Percentiles rank a stretch among this genome's conserved stretches.
phyloP scores from a whole-genome alignment of 2,113 vertebrate species.

The Eublepharis macularius region DNA sequence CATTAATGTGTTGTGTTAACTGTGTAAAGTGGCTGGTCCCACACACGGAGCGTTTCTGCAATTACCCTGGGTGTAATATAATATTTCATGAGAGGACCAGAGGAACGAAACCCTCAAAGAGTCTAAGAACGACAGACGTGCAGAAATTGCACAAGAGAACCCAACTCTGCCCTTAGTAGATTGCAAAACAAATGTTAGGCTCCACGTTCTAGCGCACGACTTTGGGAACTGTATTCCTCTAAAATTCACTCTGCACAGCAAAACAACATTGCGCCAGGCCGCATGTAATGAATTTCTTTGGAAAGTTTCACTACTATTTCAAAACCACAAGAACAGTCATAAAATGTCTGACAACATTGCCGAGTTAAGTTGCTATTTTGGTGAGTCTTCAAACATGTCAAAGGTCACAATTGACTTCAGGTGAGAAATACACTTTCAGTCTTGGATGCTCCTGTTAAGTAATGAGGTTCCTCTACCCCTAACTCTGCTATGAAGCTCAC shows the following conservation, averaged over 20 bases:
- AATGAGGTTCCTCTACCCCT: background rate
- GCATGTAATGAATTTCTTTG: no score
- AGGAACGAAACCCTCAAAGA: background rate
- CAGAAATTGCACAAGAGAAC: background rate
- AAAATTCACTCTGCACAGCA: background rate
- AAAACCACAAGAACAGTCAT: background rate
- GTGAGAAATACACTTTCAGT: background rate
- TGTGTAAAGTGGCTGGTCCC: no score
- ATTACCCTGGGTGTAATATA: background rate
- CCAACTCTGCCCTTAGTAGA: background rate
- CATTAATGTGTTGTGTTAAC: no score
- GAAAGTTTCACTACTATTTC: background rate
- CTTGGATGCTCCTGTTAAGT: background rate
- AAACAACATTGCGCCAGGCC: background rate
- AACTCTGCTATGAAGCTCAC: background rate
- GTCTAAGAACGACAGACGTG: background rate
- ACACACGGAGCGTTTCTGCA: no score
- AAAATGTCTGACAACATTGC: background rate
- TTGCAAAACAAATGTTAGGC: background rate
- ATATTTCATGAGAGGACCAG: background rate
- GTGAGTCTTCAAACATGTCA: background rate
- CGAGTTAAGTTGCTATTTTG: no score
- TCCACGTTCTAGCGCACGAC: background rate
- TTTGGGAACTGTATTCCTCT: background rate
- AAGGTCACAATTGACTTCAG: background rate